Evolutionary conservation across 2,113 vertebrate genomes (phyloP), one percentile per base, ranked within the genome.

Genomic region (cat (Felis catus)): DNA sequence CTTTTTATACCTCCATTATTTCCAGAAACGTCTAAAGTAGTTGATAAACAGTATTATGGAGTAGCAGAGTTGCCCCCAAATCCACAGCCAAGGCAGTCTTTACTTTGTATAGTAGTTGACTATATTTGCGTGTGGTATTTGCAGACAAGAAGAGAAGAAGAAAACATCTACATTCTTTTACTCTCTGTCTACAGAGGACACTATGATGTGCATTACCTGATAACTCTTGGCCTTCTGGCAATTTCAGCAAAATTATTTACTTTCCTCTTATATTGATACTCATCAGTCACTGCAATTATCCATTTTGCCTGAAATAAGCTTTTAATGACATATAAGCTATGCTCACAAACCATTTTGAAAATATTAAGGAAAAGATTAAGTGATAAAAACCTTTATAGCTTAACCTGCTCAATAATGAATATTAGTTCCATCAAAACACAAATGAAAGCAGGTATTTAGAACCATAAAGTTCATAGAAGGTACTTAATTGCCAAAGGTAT

Each of bases 341-440:
- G n/a, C 78, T 90, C 74, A 84, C 41, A 95, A 91, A 58, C 21
- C 29, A 36, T 45, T 86, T 76, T 90, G 68, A 91, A 95, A 94
- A 94, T 39, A 95, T 53, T 15, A 73, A 95, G 88, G 25, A 94
- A 33, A 78, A 78, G 74, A 79, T 79, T 79, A 79, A 79, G 76
- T 53, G 5, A 87, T 70, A 58, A 80, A 81, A 91, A 66, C 4
- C 27, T 74, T 36, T 41, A 83, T 78, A 92, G 80, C 61, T 96
- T 82, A 80, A 80, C 19, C 39, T 90, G 33, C 83, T 90, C n/a
- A 19, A 23, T 33, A 41, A 55, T 94, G 79, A 87, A 90, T 95
- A 86, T 84, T 86, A 73, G 76, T 80, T 94, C 61, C 82, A 83
- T 87, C 16, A 41, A 93, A 92, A 45, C 68, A 89, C 48, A 84